Evolutionary conservation across 30 jellyfish, hydroid and myxozoan genomes (phyloP).

Genomic region (Catostylus mosaicus): DNA sequence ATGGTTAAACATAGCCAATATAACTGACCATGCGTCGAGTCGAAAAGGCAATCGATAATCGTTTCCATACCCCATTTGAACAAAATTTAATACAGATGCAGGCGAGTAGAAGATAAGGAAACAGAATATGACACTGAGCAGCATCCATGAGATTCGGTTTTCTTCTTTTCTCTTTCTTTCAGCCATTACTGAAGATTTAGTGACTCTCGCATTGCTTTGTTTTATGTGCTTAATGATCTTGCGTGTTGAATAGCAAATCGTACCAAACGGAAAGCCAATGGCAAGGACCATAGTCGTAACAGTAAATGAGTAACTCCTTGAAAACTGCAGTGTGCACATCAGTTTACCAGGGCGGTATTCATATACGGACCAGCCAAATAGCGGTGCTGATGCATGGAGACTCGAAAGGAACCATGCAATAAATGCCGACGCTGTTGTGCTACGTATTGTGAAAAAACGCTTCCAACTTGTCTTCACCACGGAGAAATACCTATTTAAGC

Average conservation of each 20-base stretch:
- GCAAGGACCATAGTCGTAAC: background rate
- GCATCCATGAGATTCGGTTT: constrained; percentile 35
- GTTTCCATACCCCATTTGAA: constrained; percentile 56
- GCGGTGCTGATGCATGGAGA: constrained; percentile 32
- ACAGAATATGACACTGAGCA: constrained; percentile 42
- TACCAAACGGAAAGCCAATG: constrained; percentile 34
- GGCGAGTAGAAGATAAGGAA: constrained; percentile 54
- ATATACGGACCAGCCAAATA: constrained; percentile 70
- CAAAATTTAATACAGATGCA: constrained; percentile 32
- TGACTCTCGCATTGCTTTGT: constrained; percentile 36
- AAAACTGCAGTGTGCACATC: constrained; percentile 61
- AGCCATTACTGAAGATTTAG: constrained; percentile 10
- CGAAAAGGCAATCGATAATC: constrained; percentile 30
- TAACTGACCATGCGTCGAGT: constrained; percentile 42
- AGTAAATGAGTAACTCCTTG: constrained; percentile 39
- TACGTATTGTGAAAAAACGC: constrained; percentile 1
- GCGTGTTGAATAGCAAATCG: constrained; percentile 44
- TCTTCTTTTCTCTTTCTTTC: constrained; percentile 30
- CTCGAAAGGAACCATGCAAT: constrained; percentile 50
- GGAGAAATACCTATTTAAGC: constrained; percentile 50
- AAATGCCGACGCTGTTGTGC: background rate
- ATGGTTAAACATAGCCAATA: constrained; percentile 69
- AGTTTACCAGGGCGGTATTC: constrained; percentile 63
- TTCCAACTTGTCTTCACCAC: constrained; percentile 27
- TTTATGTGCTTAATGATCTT: constrained; percentile 33